These are phyloP conservation scores for Pantala flavescens DNA, from an alignment of 1,140 invertebrate species.

Conservation along the genomic window DNA sequence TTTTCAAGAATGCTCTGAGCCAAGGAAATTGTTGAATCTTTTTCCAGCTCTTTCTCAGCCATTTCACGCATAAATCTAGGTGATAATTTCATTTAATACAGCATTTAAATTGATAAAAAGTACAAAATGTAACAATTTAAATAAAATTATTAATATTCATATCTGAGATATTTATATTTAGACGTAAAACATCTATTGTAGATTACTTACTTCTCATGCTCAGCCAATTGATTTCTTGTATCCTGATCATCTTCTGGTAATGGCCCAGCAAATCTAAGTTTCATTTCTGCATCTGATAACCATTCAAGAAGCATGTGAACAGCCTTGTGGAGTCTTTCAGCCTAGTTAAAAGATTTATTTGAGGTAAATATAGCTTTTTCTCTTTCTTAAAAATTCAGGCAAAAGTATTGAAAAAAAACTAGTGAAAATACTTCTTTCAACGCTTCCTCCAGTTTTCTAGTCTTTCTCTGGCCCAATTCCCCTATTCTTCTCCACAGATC, in stretches of 20 bases:
- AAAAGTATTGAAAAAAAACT: not conserved
- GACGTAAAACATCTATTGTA: not conserved
- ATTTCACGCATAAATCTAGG: slow-evolving; percentile 70
- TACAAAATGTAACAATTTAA: not conserved
- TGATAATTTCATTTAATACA: not conserved
- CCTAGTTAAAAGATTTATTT: slow-evolving; percentile 36
- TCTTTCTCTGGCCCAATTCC: slow-evolving; percentile 62
- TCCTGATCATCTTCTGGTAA: slow-evolving; percentile 86
- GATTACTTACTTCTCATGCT: slow-evolving; percentile 56
- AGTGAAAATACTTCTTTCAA: slow-evolving; percentile 42
- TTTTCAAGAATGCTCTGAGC: slow-evolving; percentile 81
- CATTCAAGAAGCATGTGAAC: slow-evolving; percentile 91
- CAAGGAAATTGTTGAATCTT: slow-evolving; percentile 75
- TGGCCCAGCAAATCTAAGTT: slow-evolving; percentile 73
- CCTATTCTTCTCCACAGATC: slow-evolving; percentile 77
- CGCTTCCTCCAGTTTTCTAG: slow-evolving; percentile 70
- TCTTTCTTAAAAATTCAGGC: not conserved
- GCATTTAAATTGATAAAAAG: not conserved
- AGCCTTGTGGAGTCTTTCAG: slow-evolving; percentile 85
- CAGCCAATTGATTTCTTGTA: slow-evolving; percentile 69
- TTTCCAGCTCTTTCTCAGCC: slow-evolving; percentile 69
- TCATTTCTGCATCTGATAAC: slow-evolving; percentile 91
- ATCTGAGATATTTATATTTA: not conserved
- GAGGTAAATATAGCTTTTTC: not conserved
- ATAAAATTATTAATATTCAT: too few species aligned